Conservation (phyloP, 2,888 invertebrate genomes). For the Morinoia aosen region DNA sequence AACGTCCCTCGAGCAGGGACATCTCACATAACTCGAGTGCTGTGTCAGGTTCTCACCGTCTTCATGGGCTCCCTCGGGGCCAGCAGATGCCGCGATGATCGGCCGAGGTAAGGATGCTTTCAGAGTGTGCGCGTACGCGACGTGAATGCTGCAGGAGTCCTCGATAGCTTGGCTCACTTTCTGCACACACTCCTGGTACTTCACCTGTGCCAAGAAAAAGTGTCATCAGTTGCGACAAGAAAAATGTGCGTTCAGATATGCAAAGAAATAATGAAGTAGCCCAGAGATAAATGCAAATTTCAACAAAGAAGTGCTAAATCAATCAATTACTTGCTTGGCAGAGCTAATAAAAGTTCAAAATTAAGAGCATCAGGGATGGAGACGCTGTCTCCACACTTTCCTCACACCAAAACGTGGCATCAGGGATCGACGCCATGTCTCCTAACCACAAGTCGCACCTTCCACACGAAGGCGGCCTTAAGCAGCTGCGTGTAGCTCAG, state of each 20-base stretch:
- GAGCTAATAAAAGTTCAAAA: not conserved
- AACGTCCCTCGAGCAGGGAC: no score
- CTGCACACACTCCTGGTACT: not conserved
- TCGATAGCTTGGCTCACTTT: not conserved
- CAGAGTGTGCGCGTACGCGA: not conserved
- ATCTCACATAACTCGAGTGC: not conserved
- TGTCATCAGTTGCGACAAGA: not conserved
- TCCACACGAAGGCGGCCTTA: not conserved
- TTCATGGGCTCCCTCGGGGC: not conserved
- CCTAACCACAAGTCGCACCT: not conserved
- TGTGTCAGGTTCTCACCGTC: not conserved
- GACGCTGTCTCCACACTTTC: no score
- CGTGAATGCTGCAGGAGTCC: not conserved
- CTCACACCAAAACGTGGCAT: no score
- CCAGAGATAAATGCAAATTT: no score
- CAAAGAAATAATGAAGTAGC: no score
- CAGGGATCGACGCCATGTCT: no score
- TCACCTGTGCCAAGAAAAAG: not conserved
- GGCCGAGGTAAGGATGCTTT: not conserved
- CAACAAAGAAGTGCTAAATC: no score
- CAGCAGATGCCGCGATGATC: not conserved
- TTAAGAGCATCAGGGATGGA: not conserved
- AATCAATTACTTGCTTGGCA: no score
- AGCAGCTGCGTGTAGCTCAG: conserved; percentile 10
- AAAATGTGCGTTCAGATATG: no score